Evolutionary conservation across 2,797 vertebrate species (phyloP).

Genomic region (Knipowitschia caucasica): DNA sequence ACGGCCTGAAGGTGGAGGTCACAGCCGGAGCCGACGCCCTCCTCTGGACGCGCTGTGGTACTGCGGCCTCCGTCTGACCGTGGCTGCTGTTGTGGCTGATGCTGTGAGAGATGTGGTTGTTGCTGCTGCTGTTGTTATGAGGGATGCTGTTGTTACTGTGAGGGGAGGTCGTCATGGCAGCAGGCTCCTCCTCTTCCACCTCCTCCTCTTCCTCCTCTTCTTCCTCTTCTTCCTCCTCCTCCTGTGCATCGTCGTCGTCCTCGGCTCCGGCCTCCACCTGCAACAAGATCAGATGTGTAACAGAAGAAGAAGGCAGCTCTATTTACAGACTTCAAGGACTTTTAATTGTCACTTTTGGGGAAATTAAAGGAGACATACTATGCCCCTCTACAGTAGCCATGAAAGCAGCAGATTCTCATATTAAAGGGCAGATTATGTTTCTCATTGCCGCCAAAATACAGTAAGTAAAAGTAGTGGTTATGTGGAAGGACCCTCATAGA

Average conservation of each 20-base stretch:
- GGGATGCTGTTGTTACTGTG: slow-evolving; percentile 47
- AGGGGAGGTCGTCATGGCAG: slow-evolving; percentile 7
- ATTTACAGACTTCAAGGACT: too few species aligned
- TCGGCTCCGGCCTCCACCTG: slow-evolving; percentile 19
- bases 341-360: too few species aligned
- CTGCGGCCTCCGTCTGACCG: slow-evolving; percentile 80
- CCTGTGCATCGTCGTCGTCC: slow-evolving; percentile 38
- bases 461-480: too few species aligned
- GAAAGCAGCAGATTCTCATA: too few species aligned
- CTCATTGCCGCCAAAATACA: too few species aligned
- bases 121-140: slow-evolving; percentile 69
- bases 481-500: too few species aligned
- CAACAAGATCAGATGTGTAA: background rate
- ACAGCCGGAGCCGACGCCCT: slow-evolving; percentile 78
- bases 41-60: slow-evolving; percentile 74
- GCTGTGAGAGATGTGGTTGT: background rate
- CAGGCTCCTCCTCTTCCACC: slow-evolving; percentile 25
- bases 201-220: slow-evolving; percentile 46
- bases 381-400: too few species aligned
- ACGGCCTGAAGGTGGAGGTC: slow-evolving; percentile 70
- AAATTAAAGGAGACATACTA: too few species aligned
- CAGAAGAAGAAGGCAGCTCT: too few species aligned
- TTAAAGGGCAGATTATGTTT: too few species aligned
- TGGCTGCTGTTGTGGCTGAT: background rate
- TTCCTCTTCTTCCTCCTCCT: slow-evolving; percentile 49